Percentiles rank a stretch among this genome's conserved stretches.
These are phyloP conservation scores for Setophaga petechia DNA, from an alignment of 2,113 vertebrate species.

Conservation along the genomic window DNA sequence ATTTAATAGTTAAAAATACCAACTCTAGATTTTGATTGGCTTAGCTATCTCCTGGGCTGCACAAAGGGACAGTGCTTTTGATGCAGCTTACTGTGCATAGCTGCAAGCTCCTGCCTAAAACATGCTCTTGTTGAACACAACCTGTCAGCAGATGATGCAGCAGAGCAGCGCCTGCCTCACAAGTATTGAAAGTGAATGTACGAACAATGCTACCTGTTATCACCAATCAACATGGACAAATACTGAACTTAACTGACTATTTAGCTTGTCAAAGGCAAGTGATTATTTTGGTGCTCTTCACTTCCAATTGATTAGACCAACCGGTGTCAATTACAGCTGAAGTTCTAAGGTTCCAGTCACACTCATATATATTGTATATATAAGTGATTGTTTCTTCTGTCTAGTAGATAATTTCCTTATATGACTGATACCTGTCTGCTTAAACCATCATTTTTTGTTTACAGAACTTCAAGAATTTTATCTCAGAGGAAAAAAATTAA, in stretches of 20 bases:
- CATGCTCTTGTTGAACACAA: background rate
- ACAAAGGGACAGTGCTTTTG: background rate
- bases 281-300: background rate
- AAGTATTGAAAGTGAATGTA: background rate
- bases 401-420: background rate
- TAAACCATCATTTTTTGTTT: background rate
- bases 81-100: background rate
- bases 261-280: background rate
- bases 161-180: background rate
- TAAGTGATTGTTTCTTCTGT: background rate
- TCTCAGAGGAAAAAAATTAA: background rate
- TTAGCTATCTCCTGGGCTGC: background rate
- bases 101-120: background rate
- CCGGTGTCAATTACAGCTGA: background rate
- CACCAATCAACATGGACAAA: background rate
- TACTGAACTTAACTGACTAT: background rate
- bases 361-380: background rate
- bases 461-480: background rate
- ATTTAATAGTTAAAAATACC: background rate
- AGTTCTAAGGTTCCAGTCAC: background rate
- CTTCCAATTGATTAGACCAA: background rate
- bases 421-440: background rate
- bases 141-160: background rate
- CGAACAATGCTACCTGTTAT: background rate
- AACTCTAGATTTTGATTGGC: background rate